These are phyloP conservation scores for Galeopsomyia nigrocyanea DNA, from an alignment of 2,888 invertebrate genomes.

Conservation along the genomic window DNA sequence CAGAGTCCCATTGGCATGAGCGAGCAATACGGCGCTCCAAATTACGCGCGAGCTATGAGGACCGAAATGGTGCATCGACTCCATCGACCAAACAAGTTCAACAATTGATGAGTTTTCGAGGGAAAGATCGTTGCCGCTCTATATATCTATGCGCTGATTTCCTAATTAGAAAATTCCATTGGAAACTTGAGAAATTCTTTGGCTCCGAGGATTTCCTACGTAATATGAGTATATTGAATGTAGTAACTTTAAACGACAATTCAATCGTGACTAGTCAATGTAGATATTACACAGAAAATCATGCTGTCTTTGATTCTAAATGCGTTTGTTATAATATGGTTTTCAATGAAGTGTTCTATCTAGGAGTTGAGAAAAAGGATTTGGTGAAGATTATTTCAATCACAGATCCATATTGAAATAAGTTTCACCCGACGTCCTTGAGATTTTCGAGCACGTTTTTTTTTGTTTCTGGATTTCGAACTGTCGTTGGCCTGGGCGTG, in stretches of 20 bases:
- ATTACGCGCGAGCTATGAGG: constrained; percentile 59
- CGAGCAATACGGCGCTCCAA: constrained; percentile 60
- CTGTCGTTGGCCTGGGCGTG: not conserved
- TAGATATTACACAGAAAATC: constrained; percentile 12
- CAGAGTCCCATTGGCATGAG: constrained; percentile 61
- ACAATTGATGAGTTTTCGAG: constrained; percentile 51
- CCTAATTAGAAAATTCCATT: constrained; percentile 31
- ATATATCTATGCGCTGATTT: not conserved
- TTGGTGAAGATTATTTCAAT: constrained; percentile 67
- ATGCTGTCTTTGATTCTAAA: not conserved
- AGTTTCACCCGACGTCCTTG: constrained; percentile 61
- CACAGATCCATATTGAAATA: constrained; percentile 68
- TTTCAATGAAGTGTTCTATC: constrained; percentile 36
- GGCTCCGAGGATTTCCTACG: too few relatives aligned
- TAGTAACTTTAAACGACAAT: too few relatives aligned
- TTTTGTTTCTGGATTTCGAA: constrained; percentile 10
- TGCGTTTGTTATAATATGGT: not conserved
- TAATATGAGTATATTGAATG: too few relatives aligned
- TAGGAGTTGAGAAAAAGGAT: constrained; percentile 23
- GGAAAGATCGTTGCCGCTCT: too few relatives aligned
- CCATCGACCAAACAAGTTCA: constrained; percentile 59
- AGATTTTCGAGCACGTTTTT: constrained; percentile 17
- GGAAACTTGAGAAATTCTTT: constrained; percentile 9
- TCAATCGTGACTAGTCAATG: constrained; percentile 11
- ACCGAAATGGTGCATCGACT: constrained; percentile 59